Conservation (phyloP, 2,888 invertebrate species). For the Spicauda simplicius region DNA sequence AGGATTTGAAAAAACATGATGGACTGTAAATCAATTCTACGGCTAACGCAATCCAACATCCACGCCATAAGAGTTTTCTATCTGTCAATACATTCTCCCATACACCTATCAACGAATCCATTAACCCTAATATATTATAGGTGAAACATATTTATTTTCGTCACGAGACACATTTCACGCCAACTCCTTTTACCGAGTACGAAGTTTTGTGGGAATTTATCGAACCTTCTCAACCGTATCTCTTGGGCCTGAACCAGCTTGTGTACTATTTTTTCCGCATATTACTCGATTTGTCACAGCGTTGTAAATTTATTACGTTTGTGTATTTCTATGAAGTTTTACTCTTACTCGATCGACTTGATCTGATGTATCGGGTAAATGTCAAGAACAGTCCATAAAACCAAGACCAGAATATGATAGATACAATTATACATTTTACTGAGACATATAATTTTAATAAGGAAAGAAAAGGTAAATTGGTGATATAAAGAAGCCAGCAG, state of each 20-base stretch:
- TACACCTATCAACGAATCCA: conserved; percentile 13
- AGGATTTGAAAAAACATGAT: background rate
- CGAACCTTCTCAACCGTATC: conserved; percentile 16
- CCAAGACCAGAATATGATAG: no score
- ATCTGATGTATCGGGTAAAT: no score
- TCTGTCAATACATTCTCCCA: conserved; percentile 16
- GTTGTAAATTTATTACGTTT: background rate
- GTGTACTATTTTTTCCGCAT: conserved; percentile 12
- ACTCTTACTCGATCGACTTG: no score
- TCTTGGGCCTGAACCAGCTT: conserved; percentile 12
- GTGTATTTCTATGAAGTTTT: background rate
- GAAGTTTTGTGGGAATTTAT: conserved; percentile 26
- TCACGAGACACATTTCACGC: conserved; percentile 26
- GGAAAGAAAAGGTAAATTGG: no score
- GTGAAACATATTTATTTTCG: conserved; percentile 30
- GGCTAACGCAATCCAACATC: no score
- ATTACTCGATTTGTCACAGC: conserved; percentile 22
- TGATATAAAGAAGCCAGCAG: no score
- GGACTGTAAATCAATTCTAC: background rate
- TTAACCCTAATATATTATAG: conserved; percentile 25
- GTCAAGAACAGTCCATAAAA: no score
- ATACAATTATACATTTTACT: no score
- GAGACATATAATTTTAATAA: no score
- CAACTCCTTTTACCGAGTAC: conserved; percentile 15
- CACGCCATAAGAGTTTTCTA: conserved; percentile 4